Evolutionary conservation across 2,888 invertebrate genomes (phyloP).

Genomic region (Oxyscelio sp.): DNA sequence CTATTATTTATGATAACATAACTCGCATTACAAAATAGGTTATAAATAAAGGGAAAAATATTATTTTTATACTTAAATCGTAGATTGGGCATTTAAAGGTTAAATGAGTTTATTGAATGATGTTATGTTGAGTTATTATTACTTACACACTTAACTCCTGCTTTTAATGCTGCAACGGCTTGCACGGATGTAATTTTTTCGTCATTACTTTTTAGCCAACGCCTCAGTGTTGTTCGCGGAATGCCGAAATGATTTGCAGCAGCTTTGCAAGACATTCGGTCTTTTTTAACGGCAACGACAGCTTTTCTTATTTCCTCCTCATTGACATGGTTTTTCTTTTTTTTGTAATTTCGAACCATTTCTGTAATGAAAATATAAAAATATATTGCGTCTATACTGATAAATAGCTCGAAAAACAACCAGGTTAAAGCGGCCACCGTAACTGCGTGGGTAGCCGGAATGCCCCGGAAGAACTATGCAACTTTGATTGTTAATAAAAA

Average conservation of each 20-base stretch:
- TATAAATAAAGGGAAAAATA: too few species aligned
- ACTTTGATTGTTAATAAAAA: background rate
- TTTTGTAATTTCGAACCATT: too few species aligned
- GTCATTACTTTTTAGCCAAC: background rate
- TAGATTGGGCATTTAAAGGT: background rate
- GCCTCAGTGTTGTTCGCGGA: background rate
- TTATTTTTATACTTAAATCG: background rate
- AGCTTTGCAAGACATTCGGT: background rate
- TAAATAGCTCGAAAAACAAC: slow-evolving; percentile 22
- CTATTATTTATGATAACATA: too few species aligned
- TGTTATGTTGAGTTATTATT: background rate
- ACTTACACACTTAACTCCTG: background rate
- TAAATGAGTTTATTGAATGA: background rate
- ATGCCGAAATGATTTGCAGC: background rate
- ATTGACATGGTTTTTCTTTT: too few species aligned
- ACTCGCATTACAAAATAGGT: too few species aligned
- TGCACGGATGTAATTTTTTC: background rate
- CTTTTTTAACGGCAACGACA: background rate
- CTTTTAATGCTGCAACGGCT: background rate
- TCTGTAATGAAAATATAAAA: slow-evolving; percentile 11
- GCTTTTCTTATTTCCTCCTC: too few species aligned
- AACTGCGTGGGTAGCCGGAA: too few species aligned
- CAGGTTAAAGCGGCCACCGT: slow-evolving; percentile 1
- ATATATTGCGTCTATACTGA: too few species aligned
- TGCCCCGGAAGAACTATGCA: too few species aligned